phyloP scores from a whole-genome alignment of 2,797 vertebrate genomes.

The Acropternis orthonyx region DNA sequence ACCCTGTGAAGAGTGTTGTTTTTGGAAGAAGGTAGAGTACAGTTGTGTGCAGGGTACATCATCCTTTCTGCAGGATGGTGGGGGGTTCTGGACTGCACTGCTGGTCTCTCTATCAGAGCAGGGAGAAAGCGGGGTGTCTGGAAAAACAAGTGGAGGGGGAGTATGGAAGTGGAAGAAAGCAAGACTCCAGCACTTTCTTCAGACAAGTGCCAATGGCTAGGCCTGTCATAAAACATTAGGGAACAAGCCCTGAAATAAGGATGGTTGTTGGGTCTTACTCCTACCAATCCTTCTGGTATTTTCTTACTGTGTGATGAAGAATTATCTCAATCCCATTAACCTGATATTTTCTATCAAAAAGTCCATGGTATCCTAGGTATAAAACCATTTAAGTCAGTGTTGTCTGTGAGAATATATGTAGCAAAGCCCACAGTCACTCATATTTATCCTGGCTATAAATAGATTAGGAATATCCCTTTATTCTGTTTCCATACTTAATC shows the following conservation, averaged over 20 bases:
- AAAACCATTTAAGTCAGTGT: background rate
- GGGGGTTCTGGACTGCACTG: background rate
- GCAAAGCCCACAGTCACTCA: background rate
- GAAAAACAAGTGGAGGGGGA: background rate
- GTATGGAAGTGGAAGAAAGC: background rate
- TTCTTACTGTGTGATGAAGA: background rate
- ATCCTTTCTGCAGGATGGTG: background rate
- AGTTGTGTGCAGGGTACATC: rapidly evolving
- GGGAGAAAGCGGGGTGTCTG: background rate
- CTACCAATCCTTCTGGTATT: background rate
- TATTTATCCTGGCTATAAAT: background rate
- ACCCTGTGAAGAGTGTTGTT: background rate
- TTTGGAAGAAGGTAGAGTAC: background rate
- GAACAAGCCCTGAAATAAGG: background rate
- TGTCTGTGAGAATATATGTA: background rate
- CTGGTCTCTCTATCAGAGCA: background rate
- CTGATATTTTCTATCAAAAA: background rate
- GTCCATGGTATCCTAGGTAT: background rate
- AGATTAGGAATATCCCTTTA: background rate
- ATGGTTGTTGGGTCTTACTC: background rate
- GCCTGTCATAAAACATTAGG: background rate
- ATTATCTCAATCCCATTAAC: background rate
- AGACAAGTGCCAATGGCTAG: background rate
- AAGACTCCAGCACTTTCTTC: background rate
- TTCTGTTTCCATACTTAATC: background rate